Evolutionary conservation across 2,113 vertebrate species (phyloP).

Genomic region (Madoqua kirkii): DNA sequence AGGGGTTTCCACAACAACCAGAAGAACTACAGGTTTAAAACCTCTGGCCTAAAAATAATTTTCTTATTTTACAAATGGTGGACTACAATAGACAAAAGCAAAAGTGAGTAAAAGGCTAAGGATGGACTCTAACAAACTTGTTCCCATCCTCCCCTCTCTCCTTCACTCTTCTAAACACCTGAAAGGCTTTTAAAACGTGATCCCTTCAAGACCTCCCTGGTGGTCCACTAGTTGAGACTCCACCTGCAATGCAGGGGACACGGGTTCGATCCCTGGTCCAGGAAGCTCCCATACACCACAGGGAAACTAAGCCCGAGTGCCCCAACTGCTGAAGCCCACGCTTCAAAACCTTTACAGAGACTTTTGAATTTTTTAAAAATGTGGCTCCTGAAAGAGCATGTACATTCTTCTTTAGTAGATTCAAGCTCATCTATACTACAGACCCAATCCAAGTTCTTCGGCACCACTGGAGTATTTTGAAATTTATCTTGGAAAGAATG

Average conservation of each 20-base stretch:
- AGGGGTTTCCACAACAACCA: background rate
- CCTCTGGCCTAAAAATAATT: background rate
- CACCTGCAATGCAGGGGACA: background rate
- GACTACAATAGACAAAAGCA: background rate
- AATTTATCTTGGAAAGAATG: background rate
- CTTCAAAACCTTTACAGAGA: background rate
- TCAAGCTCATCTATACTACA: background rate
- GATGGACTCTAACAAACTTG: background rate
- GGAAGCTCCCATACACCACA: background rate
- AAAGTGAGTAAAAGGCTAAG: background rate
- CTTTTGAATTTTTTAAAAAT: background rate
- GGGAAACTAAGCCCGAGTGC: accelerated
- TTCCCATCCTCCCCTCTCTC: background rate
- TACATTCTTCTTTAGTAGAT: background rate
- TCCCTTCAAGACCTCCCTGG: background rate
- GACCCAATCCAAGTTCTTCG: background rate
- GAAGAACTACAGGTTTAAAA: background rate
- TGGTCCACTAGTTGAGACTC: background rate
- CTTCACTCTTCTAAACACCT: background rate
- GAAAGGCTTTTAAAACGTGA: background rate
- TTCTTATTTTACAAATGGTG: background rate
- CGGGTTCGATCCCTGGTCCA: background rate
- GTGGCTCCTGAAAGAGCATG: background rate
- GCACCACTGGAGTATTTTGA: background rate
- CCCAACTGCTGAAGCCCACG: background rate